Conservation (phyloP, 2,888 invertebrate genomes). For the Chymomyza caudatula region DNA sequence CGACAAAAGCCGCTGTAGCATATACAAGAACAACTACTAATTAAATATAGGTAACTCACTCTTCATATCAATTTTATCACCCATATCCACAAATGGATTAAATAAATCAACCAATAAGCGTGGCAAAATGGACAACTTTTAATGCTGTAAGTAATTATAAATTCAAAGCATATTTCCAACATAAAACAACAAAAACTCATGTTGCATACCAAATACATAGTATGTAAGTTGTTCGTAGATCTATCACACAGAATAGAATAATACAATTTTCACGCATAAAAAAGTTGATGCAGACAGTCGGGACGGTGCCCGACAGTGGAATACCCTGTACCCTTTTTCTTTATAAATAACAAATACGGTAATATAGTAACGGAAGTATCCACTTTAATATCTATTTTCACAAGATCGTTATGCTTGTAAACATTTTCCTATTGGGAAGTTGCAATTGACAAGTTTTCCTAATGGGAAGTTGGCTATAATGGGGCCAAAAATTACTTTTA, state of each 20-base stretch:
- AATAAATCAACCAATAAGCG: constrained; percentile 39
- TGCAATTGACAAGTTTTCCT: too few relatives aligned
- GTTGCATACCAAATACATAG: constrained; percentile 38
- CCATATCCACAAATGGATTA: constrained; percentile 15
- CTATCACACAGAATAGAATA: constrained; percentile 28
- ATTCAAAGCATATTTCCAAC: constrained; percentile 62
- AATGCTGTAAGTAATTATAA: constrained; percentile 31
- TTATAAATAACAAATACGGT: too few relatives aligned
- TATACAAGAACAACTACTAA: background rate
- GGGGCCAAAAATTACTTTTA: too few relatives aligned
- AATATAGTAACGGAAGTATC: too few relatives aligned
- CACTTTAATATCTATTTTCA: too few relatives aligned
- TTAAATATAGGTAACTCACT: background rate
- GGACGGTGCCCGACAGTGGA: too few relatives aligned
- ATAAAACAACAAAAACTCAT: constrained; percentile 61
- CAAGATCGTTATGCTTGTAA: too few relatives aligned
- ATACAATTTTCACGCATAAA: too few relatives aligned
- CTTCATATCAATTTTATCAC: background rate
- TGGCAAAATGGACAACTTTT: constrained; percentile 22
- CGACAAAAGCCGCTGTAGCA: constrained; percentile 50
- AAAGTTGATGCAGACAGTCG: too few relatives aligned
- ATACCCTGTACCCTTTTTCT: too few relatives aligned
- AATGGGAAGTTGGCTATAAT: too few relatives aligned
- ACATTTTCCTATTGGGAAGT: too few relatives aligned
- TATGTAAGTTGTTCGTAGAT: constrained; percentile 53